phyloP scores from a whole-genome alignment of 1,140 invertebrate genomes.

The Drosophila seguyi region DNA sequence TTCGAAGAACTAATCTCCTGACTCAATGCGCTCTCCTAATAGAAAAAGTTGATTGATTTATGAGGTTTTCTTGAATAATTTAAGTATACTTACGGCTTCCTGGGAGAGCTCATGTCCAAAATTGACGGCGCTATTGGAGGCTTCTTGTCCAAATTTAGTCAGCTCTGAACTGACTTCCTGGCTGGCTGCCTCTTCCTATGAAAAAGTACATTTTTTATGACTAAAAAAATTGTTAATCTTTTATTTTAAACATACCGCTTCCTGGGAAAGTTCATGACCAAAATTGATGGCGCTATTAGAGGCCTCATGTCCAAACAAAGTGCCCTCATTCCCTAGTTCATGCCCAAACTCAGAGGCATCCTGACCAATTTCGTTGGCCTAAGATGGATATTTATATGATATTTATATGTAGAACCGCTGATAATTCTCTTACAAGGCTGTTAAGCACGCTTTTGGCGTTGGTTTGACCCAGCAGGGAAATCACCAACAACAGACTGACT shows the following conservation, averaged over 20 bases:
- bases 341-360: slow-evolving; percentile 40
- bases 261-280: slow-evolving; percentile 27
- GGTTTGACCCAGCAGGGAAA: slow-evolving; percentile 31
- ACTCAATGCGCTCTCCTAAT: slow-evolving; percentile 17
- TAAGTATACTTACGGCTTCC: slow-evolving; percentile 9
- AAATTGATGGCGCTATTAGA: slow-evolving; percentile 28
- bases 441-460: slow-evolving; percentile 44
- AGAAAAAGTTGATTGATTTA: not conserved
- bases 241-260: slow-evolving; percentile 12
- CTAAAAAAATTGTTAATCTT: not conserved
- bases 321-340: slow-evolving; percentile 38
- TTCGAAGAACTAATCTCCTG: not conserved
- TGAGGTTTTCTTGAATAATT: not conserved
- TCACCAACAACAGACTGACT: slow-evolving; percentile 18
- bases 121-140: slow-evolving; percentile 19
- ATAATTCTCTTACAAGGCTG: slow-evolving; percentile 24
- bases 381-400: not conserved
- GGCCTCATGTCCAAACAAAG: slow-evolving; percentile 9
- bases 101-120: slow-evolving; percentile 26
- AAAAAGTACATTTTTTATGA: too few relatives aligned
- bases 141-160: slow-evolving; percentile 2
- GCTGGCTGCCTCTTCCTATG: slow-evolving; percentile 20
- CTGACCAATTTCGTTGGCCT: slow-evolving; percentile 40
- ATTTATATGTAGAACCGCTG: not conserved
- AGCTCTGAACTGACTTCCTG: not conserved